Percentiles rank a stretch among this genome's conserved stretches.
Conservation (phyloP, 64 coral and sea anemone genomes). For the Cladopsammia gracilis region DNA sequence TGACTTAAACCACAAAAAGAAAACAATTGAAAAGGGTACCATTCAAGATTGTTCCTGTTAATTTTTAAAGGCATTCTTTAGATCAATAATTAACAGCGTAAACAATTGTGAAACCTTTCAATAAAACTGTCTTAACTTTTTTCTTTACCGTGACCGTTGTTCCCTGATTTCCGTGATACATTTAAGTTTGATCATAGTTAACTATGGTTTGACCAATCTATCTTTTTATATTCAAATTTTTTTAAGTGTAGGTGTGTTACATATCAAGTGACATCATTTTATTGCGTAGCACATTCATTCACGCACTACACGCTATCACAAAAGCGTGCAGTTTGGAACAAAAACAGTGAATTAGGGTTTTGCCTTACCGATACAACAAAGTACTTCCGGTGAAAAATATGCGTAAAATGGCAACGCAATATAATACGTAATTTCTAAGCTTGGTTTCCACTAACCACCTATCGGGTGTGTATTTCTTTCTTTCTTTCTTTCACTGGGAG, state of each 20-base stretch:
- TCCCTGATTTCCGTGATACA: background rate
- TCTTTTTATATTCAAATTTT: background rate
- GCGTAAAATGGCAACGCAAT: background rate
- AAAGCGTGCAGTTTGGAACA: background rate
- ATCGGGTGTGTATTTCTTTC: too few species aligned
- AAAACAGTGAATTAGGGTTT: background rate
- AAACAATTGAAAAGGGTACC: background rate
- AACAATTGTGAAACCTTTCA: background rate
- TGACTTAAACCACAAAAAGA: background rate
- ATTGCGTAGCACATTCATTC: background rate
- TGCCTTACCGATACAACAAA: too few species aligned
- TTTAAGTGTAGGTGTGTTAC: background rate
- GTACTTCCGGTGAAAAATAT: background rate
- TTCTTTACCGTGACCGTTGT: background rate
- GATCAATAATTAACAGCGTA: background rate
- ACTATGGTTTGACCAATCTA: background rate
- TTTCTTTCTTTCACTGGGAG: too few species aligned
- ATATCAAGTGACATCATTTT: background rate
- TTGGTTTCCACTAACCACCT: too few species aligned
- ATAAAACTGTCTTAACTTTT: background rate
- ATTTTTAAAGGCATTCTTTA: background rate
- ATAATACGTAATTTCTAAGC: too few species aligned
- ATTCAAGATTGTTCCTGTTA: constrained; percentile 3
- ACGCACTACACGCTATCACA: background rate
- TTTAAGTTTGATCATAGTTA: too few species aligned